These are phyloP conservation scores for Brachyptera risi DNA, from an alignment of 2,888 invertebrate genomes.

Conservation along the genomic window DNA sequence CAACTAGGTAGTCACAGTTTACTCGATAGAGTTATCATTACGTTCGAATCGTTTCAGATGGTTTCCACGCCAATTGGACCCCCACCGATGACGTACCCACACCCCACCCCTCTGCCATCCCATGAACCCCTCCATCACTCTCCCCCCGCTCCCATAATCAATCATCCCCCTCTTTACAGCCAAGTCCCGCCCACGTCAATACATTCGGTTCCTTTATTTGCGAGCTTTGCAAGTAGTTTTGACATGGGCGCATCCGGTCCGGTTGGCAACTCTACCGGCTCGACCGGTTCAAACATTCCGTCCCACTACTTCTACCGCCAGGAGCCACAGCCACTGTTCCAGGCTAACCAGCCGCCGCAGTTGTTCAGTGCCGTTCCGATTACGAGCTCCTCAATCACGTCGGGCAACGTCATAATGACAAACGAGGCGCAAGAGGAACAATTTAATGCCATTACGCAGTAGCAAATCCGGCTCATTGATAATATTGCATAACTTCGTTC, in stretches of 20 bases:
- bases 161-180: background rate
- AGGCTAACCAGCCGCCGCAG: background rate
- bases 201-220: background rate
- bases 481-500: too few relatives aligned
- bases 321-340: background rate
- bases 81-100: background rate
- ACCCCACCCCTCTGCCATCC: background rate
- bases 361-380: background rate
- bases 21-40: too few relatives aligned
- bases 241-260: background rate
- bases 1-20: too few relatives aligned
- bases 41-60: too few relatives aligned
- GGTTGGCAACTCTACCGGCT: background rate
- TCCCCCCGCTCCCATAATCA: background rate
- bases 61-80: slow-evolving; percentile 56
- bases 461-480: background rate
- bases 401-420: background rate
- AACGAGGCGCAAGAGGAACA: background rate
- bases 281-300: slow-evolving; percentile 22
- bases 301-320: slow-evolving; percentile 27
- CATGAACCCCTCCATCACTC: background rate
- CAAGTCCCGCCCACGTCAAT: background rate
- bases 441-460: background rate
- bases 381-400: background rate
- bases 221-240: slow-evolving; percentile 19